phyloP scores from a whole-genome alignment of 2,888 invertebrate genomes.

The Ernsta delagoae region DNA sequence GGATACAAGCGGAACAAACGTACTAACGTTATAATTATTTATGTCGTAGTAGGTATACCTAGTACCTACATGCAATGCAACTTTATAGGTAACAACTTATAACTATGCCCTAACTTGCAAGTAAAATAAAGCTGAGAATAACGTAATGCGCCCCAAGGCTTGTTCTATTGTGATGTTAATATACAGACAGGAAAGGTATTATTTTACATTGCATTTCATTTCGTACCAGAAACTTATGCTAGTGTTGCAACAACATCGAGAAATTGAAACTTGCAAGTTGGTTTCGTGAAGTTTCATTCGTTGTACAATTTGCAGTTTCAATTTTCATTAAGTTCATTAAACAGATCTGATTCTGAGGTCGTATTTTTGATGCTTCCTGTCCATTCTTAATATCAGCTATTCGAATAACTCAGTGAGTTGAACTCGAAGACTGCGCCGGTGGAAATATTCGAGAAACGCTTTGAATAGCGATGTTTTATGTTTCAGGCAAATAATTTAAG shows the following conservation, averaged over 20 bases:
- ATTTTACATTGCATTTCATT: constrained; percentile 68
- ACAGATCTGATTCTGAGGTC: constrained; percentile 52
- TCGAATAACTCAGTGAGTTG: constrained; percentile 70
- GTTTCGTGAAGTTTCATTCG: constrained; percentile 64
- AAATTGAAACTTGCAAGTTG: constrained; percentile 72
- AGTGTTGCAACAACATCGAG: constrained; percentile 62
- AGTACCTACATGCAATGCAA: background rate
- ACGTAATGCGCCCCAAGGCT: constrained; percentile 12
- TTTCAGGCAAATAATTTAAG: constrained; percentile 81
- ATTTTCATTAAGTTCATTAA: constrained; percentile 77
- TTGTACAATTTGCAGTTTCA: constrained; percentile 67
- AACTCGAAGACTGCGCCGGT: constrained; percentile 70
- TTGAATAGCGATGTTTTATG: constrained; percentile 80
- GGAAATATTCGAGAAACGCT: constrained; percentile 76
- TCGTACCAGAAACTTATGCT: constrained; percentile 57
- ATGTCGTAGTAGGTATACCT: background rate
- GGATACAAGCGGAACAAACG: too few relatives aligned
- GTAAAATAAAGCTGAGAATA: constrained; percentile 29
- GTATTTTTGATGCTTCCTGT: constrained; percentile 74
- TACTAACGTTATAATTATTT: background rate
- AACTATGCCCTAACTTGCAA: background rate
- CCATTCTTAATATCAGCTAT: constrained; percentile 67
- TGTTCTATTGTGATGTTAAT: constrained; percentile 33
- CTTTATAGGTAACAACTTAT: background rate
- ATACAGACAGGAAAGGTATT: constrained; percentile 39